Conservation (phyloP, 2,113 vertebrate species). For the Galbula dea region DNA sequence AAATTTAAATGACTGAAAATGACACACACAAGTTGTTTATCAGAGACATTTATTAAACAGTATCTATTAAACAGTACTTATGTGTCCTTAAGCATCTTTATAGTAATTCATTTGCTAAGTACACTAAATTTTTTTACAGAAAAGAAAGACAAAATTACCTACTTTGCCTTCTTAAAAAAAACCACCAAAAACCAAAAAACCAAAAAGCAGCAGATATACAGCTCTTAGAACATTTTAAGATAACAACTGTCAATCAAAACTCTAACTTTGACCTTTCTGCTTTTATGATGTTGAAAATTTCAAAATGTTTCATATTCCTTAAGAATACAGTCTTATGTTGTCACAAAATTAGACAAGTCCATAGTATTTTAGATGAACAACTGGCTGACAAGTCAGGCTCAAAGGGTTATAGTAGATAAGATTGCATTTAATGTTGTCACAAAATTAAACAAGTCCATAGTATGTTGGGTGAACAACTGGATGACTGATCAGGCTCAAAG, state of each 20-base stretch:
- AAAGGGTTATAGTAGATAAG: not conserved
- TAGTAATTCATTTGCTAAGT: not conserved
- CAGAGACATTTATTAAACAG: not conserved
- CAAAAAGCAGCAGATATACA: not conserved
- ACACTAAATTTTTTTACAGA: not conserved
- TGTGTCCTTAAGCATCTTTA: not conserved
- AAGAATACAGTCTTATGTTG: not conserved
- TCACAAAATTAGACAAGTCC: not conserved
- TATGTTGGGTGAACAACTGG: accelerated
- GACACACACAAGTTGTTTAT: not conserved
- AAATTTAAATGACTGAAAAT: not conserved
- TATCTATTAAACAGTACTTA: not conserved
- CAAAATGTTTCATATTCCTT: too few relatives aligned
- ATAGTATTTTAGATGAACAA: not conserved
- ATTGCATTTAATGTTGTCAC: not conserved
- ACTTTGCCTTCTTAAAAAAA: not conserved
- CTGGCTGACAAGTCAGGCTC: accelerated
- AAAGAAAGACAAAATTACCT: not conserved
- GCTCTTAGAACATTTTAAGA: not conserved
- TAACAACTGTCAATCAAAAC: not conserved
- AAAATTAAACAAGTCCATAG: not conserved
- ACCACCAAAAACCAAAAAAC: too few relatives aligned
- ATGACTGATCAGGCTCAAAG: accelerated
- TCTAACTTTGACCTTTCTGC: not conserved
- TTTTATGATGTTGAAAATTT: not conserved